Conservation (phyloP, 2,888 invertebrate genomes). For the Enchytraeus crypticus region DNA sequence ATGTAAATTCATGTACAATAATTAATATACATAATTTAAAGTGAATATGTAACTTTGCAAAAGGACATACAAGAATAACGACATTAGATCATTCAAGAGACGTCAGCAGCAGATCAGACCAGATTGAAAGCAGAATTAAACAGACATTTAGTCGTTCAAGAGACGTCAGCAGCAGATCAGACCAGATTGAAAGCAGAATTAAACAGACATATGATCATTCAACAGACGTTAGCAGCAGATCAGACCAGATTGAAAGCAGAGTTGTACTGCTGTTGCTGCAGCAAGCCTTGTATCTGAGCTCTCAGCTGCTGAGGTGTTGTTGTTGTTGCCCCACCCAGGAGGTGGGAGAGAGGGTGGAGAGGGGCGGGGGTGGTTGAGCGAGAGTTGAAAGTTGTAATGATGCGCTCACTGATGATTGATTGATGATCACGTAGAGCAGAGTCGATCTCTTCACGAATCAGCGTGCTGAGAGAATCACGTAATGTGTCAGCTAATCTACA, state of each 20-base stretch:
- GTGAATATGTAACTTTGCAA: too few species aligned
- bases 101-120: neutral
- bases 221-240: neutral
- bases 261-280: conserved; percentile 67
- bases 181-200: neutral
- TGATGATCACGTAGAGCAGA: conserved; percentile 55
- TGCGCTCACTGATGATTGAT: conserved; percentile 55
- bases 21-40: too few species aligned
- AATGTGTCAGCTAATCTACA: neutral
- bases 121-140: neutral
- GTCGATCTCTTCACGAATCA: conserved; percentile 43
- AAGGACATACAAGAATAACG: too few species aligned
- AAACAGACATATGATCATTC: too few species aligned
- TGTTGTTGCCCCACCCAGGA: too few species aligned
- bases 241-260: conserved; percentile 69
- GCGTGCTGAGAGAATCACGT: neutral
- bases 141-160: too few species aligned
- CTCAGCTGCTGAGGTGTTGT: conserved; percentile 40
- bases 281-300: conserved; percentile 59
- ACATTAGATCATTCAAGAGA: too few species aligned
- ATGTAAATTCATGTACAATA: too few species aligned
- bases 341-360: conserved; percentile 20
- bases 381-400: conserved; percentile 58
- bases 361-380: conserved; percentile 4
- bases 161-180: neutral